These are phyloP conservation scores for Triplophysa yarkandensis DNA, from an alignment of 2,797 vertebrate genomes.

Conservation along the genomic window DNA sequence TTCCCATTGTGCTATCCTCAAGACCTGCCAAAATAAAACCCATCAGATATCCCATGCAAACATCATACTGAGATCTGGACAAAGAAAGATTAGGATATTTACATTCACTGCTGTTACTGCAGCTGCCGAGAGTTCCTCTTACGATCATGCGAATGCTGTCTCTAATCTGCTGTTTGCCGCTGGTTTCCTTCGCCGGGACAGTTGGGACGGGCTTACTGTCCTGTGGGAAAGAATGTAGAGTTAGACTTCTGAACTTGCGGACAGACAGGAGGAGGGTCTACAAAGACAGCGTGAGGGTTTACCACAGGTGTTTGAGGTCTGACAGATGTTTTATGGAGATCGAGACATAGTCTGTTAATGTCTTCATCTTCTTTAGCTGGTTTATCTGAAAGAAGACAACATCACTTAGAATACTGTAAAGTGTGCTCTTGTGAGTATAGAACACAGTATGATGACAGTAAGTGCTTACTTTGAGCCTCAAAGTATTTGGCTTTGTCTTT, in stretches of 20 bases:
- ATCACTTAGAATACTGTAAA: not conserved
- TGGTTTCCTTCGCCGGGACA: slow-evolving; percentile 59
- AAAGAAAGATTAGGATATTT: slow-evolving; percentile 55
- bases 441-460: not conserved
- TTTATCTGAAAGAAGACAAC: slow-evolving; percentile 66
- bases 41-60: slow-evolving; percentile 32
- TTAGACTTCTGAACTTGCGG: slow-evolving; percentile 1
- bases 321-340: slow-evolving; percentile 82
- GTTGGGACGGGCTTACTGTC: slow-evolving; percentile 65
- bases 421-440: too few species aligned
- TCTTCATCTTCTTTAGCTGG: slow-evolving; percentile 83
- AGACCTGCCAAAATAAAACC: slow-evolving; percentile 70
- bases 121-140: slow-evolving; percentile 84
- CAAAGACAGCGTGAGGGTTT: not conserved
- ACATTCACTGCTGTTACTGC: slow-evolving; percentile 88
- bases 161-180: slow-evolving; percentile 74
- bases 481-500: slow-evolving; percentile 87
- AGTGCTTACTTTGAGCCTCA: slow-evolving; percentile 78
- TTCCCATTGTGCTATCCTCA: slow-evolving; percentile 85
- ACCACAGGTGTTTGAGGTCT: slow-evolving; percentile 61
- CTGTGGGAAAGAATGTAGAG: slow-evolving; percentile 36
- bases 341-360: slow-evolving; percentile 83
- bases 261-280: not conserved
- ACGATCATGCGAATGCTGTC: slow-evolving; percentile 86
- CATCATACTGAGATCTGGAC: slow-evolving; percentile 6